Percentiles rank a stretch among this genome's conserved stretches.
Evolutionary conservation across 2,888 invertebrate species (phyloP).

Genomic region (Dasysyrphus albostriatus): DNA sequence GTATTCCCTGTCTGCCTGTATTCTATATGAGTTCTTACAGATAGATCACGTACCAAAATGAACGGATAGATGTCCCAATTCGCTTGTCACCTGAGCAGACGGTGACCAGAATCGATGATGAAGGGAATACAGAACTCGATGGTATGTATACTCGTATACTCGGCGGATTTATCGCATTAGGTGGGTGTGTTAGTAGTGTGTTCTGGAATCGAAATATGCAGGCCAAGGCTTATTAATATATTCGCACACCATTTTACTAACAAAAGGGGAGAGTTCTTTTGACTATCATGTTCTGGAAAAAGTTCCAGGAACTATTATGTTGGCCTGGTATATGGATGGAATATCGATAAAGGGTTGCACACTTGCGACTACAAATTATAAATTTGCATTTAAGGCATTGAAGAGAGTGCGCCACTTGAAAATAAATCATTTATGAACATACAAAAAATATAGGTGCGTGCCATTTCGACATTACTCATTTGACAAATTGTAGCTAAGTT

Average conservation of each 20-base stretch:
- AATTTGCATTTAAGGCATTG: not conserved
- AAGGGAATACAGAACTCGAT: constrained; percentile 43
- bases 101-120: constrained; percentile 62
- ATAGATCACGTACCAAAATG: constrained; percentile 44
- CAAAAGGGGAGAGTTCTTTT: constrained; percentile 50
- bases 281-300: constrained; percentile 9
- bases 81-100: constrained; percentile 38
- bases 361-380: not conserved
- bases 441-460: too few species aligned
- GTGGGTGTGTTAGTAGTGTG: constrained; percentile 68
- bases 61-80: constrained; percentile 64
- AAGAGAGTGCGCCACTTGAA: not conserved
- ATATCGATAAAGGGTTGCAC: constrained; percentile 30
- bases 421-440: too few species aligned
- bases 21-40: constrained; percentile 1
- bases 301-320: constrained; percentile 39
- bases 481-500: too few species aligned
- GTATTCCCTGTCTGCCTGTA: not conserved
- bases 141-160: not conserved
- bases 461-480: too few species aligned
- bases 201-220: constrained; percentile 49
- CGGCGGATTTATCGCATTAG: constrained; percentile 34
- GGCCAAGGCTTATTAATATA: constrained; percentile 56
- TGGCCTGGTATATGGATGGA: constrained; percentile 36
- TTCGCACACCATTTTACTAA: constrained; percentile 15